These are phyloP conservation scores for Rhinoraja longicauda DNA, from an alignment of 2,797 vertebrate species.

Conservation along the genomic window DNA sequence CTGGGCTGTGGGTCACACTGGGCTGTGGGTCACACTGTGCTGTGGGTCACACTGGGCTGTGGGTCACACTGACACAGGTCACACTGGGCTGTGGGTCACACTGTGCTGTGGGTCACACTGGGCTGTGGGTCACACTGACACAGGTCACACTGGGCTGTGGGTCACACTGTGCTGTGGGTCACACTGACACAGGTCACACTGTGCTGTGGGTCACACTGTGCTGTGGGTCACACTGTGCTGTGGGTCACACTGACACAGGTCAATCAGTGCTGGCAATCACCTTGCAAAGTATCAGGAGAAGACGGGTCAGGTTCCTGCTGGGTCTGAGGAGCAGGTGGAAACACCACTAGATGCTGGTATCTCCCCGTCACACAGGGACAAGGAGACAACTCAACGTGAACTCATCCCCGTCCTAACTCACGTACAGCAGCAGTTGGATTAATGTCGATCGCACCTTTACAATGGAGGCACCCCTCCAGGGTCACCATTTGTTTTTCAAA, in stretches of 20 bases:
- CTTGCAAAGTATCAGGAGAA: neutral
- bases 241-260: neutral
- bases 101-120: neutral
- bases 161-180: no score
- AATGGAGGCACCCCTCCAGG: neutral
- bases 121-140: neutral
- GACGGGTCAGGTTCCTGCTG: neutral
- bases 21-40: no score
- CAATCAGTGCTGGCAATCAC: neutral
- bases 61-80: neutral
- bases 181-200: neutral
- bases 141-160: neutral
- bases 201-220: neutral
- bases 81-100: neutral
- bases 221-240: neutral
- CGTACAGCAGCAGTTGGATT: neutral
- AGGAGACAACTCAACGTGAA: neutral
- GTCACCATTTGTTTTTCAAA: neutral
- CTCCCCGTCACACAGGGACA: neutral
- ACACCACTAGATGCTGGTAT: neutral
- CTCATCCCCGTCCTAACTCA: neutral
- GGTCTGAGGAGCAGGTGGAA: neutral
- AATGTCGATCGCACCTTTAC: no score
- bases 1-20: neutral
- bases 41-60: neutral